Evolutionary conservation across 2,113 vertebrate species (phyloP), one percentile per base, ranked within the genome.

Genomic region (Oceanites oceanicus): DNA sequence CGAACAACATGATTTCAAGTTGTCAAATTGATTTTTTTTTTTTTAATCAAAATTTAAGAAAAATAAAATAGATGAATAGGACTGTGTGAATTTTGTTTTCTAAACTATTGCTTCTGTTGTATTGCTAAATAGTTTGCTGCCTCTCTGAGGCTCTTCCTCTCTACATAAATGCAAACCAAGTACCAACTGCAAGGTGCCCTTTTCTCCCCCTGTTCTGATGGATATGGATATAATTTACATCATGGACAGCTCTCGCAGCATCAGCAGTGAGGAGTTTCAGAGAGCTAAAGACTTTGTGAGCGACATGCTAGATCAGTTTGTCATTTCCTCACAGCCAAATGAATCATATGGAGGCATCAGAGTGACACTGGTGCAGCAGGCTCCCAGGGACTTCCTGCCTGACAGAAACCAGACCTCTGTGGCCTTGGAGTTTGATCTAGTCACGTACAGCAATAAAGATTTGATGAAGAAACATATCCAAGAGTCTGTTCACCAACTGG

Each of bases 221-320:
- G 97, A 99, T 22, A 42, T 98, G 97, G 99, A 99, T 96, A 91
- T 99, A 73, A 98, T 96, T 4, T 92, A 99, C 58, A 49, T 99
- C 85, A 71, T 99, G 91, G 99, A 99, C 55, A 84, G 98, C 75
- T 99, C 99, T 84, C 84, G 23, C 18, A 96, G 97, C 65, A 44
- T 99, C 17, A 93, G 95, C 55, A 79, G 94, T 1, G 97, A 98
- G 9, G 86, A 98, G 50, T 99, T 98, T 94, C 75, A 90, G 2
- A 97, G 96, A 7, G 90, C 96, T 20, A 98, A 98, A 96, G 82
- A 98, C 86, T 98, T 99, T 42, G 96, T 99, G 90, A 98, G 96
- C 25, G 96, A 93, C 3, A 88, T 98, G 92, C 84, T 99, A 11
- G 97, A 99, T 29, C 96, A 98, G 85, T 96, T 99, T 81, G 97